Evolutionary conservation across 92 coral and sea anemone genomes (phyloP).

Genomic region (Pocillopora meandrina): DNA sequence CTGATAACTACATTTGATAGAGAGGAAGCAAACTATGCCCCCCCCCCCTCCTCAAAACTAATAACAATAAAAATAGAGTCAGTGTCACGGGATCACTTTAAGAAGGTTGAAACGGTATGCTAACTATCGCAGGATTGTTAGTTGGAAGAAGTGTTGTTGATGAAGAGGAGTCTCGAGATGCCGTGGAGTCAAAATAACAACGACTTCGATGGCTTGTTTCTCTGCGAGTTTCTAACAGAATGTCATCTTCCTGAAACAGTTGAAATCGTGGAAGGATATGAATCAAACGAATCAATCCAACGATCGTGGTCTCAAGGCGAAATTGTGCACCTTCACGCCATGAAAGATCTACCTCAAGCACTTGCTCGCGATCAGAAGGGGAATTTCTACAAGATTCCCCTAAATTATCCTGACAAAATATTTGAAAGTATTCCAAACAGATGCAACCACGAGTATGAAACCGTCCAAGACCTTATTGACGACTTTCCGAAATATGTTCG

Average conservation of each 20-base stretch:
- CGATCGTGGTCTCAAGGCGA: conserved; percentile 42
- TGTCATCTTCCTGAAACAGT: conserved; percentile 16
- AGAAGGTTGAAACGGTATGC: neutral
- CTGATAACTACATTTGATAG: neutral
- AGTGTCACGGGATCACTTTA: neutral
- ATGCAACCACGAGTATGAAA: conserved; percentile 28
- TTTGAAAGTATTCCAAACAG: conserved; percentile 44
- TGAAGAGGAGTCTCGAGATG: neutral
- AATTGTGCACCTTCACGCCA: conserved; percentile 38
- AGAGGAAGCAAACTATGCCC: neutral
- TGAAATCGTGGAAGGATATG: conserved; percentile 29
- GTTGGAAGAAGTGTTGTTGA: neutral
- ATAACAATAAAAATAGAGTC: neutral
- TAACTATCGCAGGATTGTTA: neutral
- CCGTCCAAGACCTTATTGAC: conserved; percentile 45
- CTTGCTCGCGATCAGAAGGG: conserved; percentile 42
- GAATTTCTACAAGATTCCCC: conserved; percentile 39
- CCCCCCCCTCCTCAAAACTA: neutral
- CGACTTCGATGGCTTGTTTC: neutral
- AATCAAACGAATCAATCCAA: conserved; percentile 21
- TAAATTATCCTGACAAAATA: conserved; percentile 40
- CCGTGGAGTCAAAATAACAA: neutral
- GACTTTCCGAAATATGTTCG: conserved; percentile 59
- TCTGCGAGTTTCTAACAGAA: conserved; percentile 17
- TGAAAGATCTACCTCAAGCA: conserved; percentile 25